A percentile compares a stretch with the other conserved stretches of the same genome.
These are phyloP conservation scores for Ceratina calcarata DNA, from an alignment of 1,140 invertebrate genomes.

Conservation along the genomic window DNA sequence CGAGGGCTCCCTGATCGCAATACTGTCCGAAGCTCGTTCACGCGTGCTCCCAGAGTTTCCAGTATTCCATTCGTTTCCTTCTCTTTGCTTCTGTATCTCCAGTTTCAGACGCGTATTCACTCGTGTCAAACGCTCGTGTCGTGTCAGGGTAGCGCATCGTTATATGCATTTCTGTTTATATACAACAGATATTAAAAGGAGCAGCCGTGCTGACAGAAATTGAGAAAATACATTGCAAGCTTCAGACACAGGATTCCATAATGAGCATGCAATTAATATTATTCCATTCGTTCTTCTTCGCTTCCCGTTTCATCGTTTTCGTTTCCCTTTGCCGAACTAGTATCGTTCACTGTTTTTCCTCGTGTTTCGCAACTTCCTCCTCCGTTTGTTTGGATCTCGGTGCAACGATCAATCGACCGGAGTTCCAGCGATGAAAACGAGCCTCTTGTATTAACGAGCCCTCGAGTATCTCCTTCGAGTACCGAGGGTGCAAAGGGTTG, in stretches of 20 bases:
- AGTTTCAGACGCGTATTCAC: background rate
- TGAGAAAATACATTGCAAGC: background rate
- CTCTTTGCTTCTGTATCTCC: background rate
- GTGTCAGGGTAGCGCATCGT: too few relatives aligned
- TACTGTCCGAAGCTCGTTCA: slow-evolving; percentile 61
- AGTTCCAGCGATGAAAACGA: slow-evolving; percentile 8
- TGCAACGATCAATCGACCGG: slow-evolving; percentile 13
- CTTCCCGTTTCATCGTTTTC: background rate
- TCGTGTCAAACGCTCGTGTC: slow-evolving; percentile 26
- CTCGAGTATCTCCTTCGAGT: background rate
- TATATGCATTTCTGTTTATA: background rate
- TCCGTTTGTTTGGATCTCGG: slow-evolving; percentile 15
- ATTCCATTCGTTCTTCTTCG: slow-evolving; percentile 2
- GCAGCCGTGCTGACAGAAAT: too few relatives aligned
- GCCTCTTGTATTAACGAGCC: slow-evolving; percentile 32
- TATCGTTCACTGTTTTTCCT: too few relatives aligned
- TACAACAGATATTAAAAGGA: too few relatives aligned
- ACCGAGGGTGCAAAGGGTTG: background rate
- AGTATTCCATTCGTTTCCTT: slow-evolving; percentile 26
- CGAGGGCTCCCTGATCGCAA: slow-evolving; percentile 52
- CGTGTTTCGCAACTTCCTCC: too few relatives aligned
- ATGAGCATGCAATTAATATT: background rate
- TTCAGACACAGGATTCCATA: background rate
- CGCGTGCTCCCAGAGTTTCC: slow-evolving; percentile 56
- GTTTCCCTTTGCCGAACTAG: too few relatives aligned